Conservation (phyloP, 2,797 vertebrate species). For the Lagocephalus sceleratus region DNA sequence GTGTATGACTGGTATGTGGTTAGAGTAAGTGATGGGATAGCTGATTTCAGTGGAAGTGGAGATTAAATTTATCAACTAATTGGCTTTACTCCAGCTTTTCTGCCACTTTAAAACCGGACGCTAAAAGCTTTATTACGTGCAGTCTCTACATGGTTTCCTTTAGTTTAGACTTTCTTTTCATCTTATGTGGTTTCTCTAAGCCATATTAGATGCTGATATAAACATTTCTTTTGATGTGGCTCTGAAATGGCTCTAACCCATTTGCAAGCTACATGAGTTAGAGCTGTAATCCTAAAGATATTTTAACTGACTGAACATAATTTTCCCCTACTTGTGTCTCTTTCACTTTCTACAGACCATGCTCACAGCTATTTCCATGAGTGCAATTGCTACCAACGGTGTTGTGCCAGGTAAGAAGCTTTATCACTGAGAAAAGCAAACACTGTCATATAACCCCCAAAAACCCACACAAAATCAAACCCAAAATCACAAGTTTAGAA, state of each 20-base stretch:
- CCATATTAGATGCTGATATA: no score
- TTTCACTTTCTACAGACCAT: constrained; percentile 81
- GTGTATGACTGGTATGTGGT: neutral
- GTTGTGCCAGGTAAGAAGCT: constrained; percentile 90
- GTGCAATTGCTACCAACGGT: constrained; percentile 95
- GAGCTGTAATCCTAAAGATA: no score
- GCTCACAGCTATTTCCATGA: constrained; percentile 98
- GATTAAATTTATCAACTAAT: constrained; percentile 59
- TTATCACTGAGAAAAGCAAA: neutral
- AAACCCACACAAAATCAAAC: neutral
- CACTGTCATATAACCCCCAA: neutral
- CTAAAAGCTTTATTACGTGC: constrained; percentile 45
- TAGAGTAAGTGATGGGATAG: neutral
- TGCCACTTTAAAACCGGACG: constrained; percentile 44
- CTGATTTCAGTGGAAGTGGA: constrained; percentile 37
- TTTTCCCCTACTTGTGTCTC: neutral
- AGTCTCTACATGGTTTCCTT: constrained; percentile 14
- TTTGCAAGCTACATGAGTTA: no score
- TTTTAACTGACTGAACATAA: neutral
- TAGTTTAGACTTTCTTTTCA: neutral
- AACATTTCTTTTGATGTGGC: neutral
- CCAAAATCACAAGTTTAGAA: no score
- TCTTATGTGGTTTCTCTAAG: neutral
- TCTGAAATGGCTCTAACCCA: no score
- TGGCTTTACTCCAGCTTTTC: constrained; percentile 69